Evolutionary conservation across 2,113 vertebrate species (phyloP), one percentile per base, ranked within the genome.

Genomic region (Cynocephalus volans): DNA sequence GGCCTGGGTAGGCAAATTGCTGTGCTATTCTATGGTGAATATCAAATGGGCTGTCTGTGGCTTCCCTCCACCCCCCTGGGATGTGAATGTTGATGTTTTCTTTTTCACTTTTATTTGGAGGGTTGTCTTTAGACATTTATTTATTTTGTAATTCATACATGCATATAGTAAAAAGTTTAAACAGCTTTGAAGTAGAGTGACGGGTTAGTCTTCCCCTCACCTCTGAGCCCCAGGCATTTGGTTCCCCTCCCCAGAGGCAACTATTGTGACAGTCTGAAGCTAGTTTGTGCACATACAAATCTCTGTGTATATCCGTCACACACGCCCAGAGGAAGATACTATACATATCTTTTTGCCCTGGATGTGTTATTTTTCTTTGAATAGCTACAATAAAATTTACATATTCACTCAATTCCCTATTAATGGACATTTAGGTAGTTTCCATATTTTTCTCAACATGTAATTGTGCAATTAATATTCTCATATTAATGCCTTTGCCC

Each of bases 281-380:
- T 64, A 9, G 3, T 69, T 65, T 45, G 54, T 65, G 4, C 8
- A 12, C 36, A 41, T 8, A 77, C 48, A 56, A n/a, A 56, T 4
- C 41, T 18, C 54, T n/a, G 1, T 41, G 3, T 11, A 2, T 2
- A 13, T 17, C 50, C 48, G n/a, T 48, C 13, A 12, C 28, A 5
- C 26, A 8, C 0, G 8, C n/a, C 13, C 41, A 13, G 56, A 26
- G 31, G 19, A 17, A 26, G 18, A 6, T 2, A 6, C 41, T 9
- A 1, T 7, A 17, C 3, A 12, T 15, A 7, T 36, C 31, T 28
- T 41, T 54, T 50, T 4, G 1, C 41, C 7, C 36, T 36, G 6
- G 19, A 15, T 18, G 13, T 13, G 15, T 28, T 31, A 19, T 36
- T 62, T 86, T n/a, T 67, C 33, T 81, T 64, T 45, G 8, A 19